A percentile compares a stretch with the other conserved stretches of the same genome.
Evolutionary conservation across 2,113 vertebrate genomes (phyloP).

Genomic region (Myotis yumanensis): DNA sequence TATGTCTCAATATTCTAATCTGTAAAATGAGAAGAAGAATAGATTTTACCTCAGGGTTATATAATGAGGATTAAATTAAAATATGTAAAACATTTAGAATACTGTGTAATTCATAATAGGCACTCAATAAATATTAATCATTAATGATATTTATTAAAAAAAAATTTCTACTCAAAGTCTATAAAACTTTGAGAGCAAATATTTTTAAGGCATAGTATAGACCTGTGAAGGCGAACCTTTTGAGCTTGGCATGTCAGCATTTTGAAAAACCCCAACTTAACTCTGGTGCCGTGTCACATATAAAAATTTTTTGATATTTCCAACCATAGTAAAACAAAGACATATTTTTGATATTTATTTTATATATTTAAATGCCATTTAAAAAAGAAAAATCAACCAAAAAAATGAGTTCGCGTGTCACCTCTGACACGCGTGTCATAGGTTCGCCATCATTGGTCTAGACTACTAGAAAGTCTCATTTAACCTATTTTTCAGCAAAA

Average conservation of each 20-base stretch:
- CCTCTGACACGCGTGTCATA: too few relatives aligned
- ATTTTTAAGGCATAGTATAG: neutral
- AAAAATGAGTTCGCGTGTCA: too few relatives aligned
- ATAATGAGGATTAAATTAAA: constrained; percentile 6
- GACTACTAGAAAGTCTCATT: neutral
- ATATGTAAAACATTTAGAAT: neutral
- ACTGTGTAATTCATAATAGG: neutral
- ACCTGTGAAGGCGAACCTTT: too few relatives aligned
- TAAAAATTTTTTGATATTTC: too few relatives aligned
- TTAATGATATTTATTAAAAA: neutral
- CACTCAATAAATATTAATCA: neutral
- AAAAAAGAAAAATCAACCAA: too few relatives aligned
- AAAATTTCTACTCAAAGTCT: constrained; percentile 26
- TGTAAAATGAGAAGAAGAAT: constrained; percentile 20
- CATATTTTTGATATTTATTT: too few relatives aligned
- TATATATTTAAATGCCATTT: too few relatives aligned
- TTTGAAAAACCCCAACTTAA: too few relatives aligned
- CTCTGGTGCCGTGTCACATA: too few relatives aligned
- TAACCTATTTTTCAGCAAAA: neutral
- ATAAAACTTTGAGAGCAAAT: constrained; percentile 43
- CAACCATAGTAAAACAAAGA: too few relatives aligned
- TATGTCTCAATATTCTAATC: neutral
- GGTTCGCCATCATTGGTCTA: too few relatives aligned
- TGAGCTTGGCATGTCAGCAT: too few relatives aligned
- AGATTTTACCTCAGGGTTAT: neutral